Conservation (phyloP, 2,888 invertebrate species). For the Apantesis nais region DNA sequence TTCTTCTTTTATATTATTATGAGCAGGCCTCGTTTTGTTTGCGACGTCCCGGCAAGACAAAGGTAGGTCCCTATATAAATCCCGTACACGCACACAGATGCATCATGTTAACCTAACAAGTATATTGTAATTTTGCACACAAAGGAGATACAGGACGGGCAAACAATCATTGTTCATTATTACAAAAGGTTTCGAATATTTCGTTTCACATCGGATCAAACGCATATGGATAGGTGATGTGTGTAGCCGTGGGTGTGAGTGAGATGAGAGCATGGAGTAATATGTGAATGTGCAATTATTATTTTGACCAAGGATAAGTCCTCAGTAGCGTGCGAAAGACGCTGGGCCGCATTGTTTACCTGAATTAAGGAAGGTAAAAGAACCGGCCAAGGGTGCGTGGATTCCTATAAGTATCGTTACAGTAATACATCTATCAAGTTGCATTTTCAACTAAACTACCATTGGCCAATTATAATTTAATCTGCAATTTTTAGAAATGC, state of each 20-base stretch:
- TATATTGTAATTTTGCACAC: constrained; percentile 85
- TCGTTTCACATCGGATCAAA: constrained; percentile 84
- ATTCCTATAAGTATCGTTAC: constrained; percentile 75
- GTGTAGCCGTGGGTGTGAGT: constrained; percentile 70
- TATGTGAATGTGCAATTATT: constrained; percentile 82
- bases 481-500: too few relatives aligned
- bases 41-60: constrained; percentile 84
- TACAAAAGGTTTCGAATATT: constrained; percentile 85
- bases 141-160: constrained; percentile 83
- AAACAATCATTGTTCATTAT: constrained; percentile 86
- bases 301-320: constrained; percentile 85
- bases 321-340: constrained; percentile 84
- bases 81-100: constrained; percentile 78
- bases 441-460: too few relatives aligned
- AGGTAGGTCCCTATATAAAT: constrained; percentile 82
- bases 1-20: constrained; percentile 83
- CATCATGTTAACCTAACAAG: constrained; percentile 82
- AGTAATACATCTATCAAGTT: constrained; percentile 54
- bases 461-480: too few relatives aligned
- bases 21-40: constrained; percentile 84
- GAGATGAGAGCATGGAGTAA: constrained; percentile 59
- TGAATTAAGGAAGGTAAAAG: constrained; percentile 82
- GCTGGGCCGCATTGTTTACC: constrained; percentile 82
- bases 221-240: constrained; percentile 77
- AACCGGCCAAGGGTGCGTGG: constrained; percentile 67